Evolutionary conservation across 1,140 invertebrate species (phyloP), one percentile per base, ranked within the genome.

Genomic region (Philotrypesis tridentata): DNA sequence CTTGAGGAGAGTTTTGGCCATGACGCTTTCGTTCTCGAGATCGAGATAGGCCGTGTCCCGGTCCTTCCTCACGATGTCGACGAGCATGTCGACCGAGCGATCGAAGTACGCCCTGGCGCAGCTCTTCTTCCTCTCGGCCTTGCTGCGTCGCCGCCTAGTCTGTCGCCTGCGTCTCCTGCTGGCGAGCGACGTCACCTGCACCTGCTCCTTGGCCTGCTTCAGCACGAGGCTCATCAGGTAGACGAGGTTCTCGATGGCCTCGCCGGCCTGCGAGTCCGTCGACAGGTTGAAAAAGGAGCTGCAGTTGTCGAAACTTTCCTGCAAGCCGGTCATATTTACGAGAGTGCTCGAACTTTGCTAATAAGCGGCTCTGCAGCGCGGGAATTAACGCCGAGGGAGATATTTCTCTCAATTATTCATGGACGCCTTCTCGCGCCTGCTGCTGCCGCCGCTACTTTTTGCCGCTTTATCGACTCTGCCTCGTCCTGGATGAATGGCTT

Each of bases 151-250:
- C 11, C 67, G n/a, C n/a, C n/a, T n/a, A n/a, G n/a, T 79, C 48
- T 83, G 63, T 17, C 79, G 60, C 63, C 74, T 86, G 23, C 80
- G 88, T 1, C 85, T 82, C 21, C 85, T 84, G 8, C 79, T 83
- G 83, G 55, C 61, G 73, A 80, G 77, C 68, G 61, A 79, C 80
- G 83, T 84, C n/a, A 77, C 82, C 75, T 86, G 83, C 82, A 92
- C 91, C 76, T 92, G 88, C 40, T 94, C 93, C 79, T 93, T 91
- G 0, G 94, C 94, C 88, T 95, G 95, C 67, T 94, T 94, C 82
- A 95, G 84, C 43, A 94, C 92, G 21, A 94, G 90, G 2, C 93
- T 93, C 74, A 95, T 82, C 0, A 95, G 88, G 83, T 94, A 94
- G 55, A 95, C 92, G 40, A 95, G 85, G 79, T 94, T 93, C 84